A percentile compares a stretch with the other conserved stretches of the same genome.
These are phyloP conservation scores for Equus quagga DNA, from an alignment of 2,113 vertebrate species.

Conservation along the genomic window DNA sequence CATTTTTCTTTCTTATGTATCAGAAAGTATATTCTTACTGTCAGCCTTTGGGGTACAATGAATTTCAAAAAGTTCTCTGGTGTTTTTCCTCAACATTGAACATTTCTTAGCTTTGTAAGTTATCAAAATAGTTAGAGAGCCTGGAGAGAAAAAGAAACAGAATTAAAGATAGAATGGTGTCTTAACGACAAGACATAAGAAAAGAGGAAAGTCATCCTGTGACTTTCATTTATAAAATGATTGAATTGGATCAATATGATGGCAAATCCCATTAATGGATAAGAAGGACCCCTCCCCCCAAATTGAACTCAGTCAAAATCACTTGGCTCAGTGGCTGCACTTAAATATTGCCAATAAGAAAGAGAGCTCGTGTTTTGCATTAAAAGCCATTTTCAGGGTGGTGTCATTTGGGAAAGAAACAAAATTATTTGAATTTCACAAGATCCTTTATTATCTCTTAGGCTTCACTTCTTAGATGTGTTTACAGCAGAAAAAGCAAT, in stretches of 20 bases:
- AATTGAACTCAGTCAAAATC: neutral
- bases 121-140: slow-evolving; percentile 65
- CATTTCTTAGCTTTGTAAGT: slow-evolving; percentile 70
- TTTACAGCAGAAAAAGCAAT: slow-evolving; percentile 76
- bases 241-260: slow-evolving; percentile 35
- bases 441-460: slow-evolving; percentile 44
- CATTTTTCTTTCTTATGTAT: slow-evolving; percentile 82
- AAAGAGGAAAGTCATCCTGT: slow-evolving; percentile 12
- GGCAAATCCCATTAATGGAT: neutral
- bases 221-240: slow-evolving; percentile 49
- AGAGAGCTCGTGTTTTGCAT: slow-evolving; percentile 1
- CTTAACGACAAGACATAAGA: neutral
- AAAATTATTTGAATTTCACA: slow-evolving; percentile 69
- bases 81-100: slow-evolving; percentile 66
- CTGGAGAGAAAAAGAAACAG: slow-evolving; percentile 50
- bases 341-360: slow-evolving; percentile 48
- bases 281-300: neutral
- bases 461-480: slow-evolving; percentile 69
- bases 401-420: slow-evolving; percentile 51
- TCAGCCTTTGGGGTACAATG: slow-evolving; percentile 78
- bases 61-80: slow-evolving; percentile 66
- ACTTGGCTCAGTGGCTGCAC: neutral
- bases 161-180: slow-evolving; percentile 30
- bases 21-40: slow-evolving; percentile 76
- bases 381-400: slow-evolving; percentile 48